phyloP scores from a whole-genome alignment of 2,888 invertebrate genomes.

The Acronicta aceris region DNA sequence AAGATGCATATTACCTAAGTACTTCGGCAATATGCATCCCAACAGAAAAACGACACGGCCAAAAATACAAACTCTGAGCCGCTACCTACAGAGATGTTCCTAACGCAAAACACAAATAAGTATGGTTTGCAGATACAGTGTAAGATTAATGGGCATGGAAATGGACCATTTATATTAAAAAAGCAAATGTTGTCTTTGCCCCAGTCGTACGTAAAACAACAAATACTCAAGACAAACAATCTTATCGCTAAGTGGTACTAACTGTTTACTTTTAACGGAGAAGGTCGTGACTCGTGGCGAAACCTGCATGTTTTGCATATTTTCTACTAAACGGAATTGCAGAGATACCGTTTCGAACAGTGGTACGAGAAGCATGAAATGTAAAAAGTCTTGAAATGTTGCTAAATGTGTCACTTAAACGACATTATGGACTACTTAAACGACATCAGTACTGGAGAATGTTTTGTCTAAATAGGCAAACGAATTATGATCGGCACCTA shows the following conservation, averaged over 20 bases:
- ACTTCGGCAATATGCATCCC: too few species aligned
- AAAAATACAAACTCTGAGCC: too few species aligned
- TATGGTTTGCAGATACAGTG: too few species aligned
- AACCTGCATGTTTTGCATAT: slow-evolving; percentile 26
- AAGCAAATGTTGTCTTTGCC: slow-evolving; percentile 8
- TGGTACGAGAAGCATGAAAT: background rate
- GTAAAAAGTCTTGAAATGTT: background rate
- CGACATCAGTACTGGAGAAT: background rate
- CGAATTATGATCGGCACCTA: too few species aligned
- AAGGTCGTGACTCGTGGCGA: slow-evolving; percentile 34
- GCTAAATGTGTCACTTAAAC: background rate
- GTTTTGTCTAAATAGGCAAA: too few species aligned
- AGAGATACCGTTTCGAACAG: slow-evolving; percentile 1
- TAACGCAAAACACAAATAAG: background rate
- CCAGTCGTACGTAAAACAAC: slow-evolving; percentile 12
- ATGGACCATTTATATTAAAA: slow-evolving; percentile 1
- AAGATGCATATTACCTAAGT: too few species aligned
- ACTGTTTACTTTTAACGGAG: slow-evolving; percentile 37
- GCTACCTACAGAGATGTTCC: too few species aligned
- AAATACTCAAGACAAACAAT: slow-evolving; percentile 22
- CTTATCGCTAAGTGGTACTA: slow-evolving; percentile 23
- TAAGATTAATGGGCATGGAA: background rate
- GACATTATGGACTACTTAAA: background rate
- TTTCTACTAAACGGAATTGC: slow-evolving; percentile 18
- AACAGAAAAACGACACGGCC: too few species aligned